Evolutionary conservation across 2,888 invertebrate species (phyloP).

Genomic region (Nephrotoma guestfalica): DNA sequence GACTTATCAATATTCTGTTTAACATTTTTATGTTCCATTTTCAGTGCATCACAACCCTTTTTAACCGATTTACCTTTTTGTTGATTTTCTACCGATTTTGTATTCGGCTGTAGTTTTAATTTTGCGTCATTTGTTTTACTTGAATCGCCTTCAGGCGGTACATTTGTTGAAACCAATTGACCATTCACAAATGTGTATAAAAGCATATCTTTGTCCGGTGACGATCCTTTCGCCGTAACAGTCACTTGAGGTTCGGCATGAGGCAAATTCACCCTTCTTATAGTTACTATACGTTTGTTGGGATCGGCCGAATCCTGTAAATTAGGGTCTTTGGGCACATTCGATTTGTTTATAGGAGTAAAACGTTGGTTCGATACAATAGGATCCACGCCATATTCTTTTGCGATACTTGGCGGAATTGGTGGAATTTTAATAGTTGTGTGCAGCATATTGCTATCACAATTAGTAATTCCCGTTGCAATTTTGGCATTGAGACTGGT

Average conservation of each 20-base stretch:
- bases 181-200: conserved; percentile 55
- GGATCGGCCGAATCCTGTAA: conserved; percentile 20
- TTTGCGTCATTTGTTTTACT: background rate
- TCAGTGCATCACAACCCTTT: background rate
- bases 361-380: background rate
- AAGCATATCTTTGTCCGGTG: conserved; percentile 57
- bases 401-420: background rate
- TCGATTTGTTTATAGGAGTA: background rate
- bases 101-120: background rate
- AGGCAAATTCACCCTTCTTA: conserved; percentile 52
- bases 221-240: conserved; percentile 58
- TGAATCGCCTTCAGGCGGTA: background rate
- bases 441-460: background rate
- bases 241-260: conserved; percentile 58
- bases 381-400: background rate
- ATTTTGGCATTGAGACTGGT: no score
- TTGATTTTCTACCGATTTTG: background rate
- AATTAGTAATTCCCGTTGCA: background rate
- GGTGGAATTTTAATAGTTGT: background rate
- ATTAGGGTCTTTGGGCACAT: background rate
- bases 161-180: conserved; percentile 28
- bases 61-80: background rate
- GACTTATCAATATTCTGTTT: background rate
- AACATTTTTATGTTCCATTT: background rate
- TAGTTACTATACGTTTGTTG: conserved; percentile 49